Evolutionary conservation across 2,888 invertebrate genomes (phyloP).

Genomic region (Ommatoiulus sabulosus): DNA sequence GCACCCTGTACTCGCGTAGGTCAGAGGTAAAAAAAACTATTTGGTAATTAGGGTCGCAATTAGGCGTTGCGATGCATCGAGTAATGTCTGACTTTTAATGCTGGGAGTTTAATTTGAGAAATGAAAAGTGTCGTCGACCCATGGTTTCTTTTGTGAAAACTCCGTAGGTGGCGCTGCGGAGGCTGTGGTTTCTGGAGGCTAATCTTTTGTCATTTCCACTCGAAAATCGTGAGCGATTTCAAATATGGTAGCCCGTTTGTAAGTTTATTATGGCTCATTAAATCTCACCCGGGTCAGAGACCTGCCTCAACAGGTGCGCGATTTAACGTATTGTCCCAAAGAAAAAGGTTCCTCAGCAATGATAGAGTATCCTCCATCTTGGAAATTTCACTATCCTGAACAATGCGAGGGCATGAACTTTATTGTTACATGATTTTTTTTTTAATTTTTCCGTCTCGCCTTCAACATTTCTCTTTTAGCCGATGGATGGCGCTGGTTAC

Average conservation of each 20-base stretch:
- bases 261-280: slow-evolving; percentile 41
- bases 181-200: background rate
- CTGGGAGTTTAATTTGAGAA: background rate
- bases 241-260: slow-evolving; percentile 34
- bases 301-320: slow-evolving; percentile 22
- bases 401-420: slow-evolving; percentile 37
- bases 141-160: background rate
- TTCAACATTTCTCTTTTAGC: background rate
- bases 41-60: too few species aligned
- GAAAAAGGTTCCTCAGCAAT: background rate
- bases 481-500: background rate
- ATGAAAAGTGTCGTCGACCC: background rate
- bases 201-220: slow-evolving; percentile 26
- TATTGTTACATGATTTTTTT: background rate
- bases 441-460: background rate
- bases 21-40: too few species aligned
- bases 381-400: slow-evolving; percentile 38
- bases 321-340: background rate
- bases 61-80: background rate
- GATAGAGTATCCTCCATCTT: slow-evolving; percentile 26
- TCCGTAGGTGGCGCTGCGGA: slow-evolving; percentile 4
- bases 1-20: background rate
- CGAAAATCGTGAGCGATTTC: slow-evolving; percentile 13
- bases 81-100: background rate
- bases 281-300: slow-evolving; percentile 9